Evolutionary conservation across 2,797 vertebrate genomes (phyloP).

Genomic region (Cossypha heuglini): DNA sequence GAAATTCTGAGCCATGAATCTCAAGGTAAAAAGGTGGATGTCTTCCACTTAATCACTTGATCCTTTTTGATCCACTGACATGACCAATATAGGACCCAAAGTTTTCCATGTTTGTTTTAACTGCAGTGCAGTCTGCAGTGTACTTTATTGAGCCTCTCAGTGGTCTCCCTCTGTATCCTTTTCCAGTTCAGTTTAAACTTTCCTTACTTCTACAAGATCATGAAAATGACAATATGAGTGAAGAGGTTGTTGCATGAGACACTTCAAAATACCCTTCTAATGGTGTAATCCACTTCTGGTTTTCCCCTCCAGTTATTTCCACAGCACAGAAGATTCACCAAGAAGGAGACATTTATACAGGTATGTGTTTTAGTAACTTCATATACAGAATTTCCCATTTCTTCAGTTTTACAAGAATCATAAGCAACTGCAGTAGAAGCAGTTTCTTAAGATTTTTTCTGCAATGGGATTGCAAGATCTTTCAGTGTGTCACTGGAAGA

Average conservation of each 20-base stretch:
- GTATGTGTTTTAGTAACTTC: slow-evolving; percentile 62
- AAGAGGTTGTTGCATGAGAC: background rate
- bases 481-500: background rate
- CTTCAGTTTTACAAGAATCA: fast-evolving
- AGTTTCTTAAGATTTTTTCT: background rate
- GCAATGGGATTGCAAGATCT: background rate
- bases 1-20: background rate
- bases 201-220: background rate
- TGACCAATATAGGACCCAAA: background rate
- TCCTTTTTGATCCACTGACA: background rate
- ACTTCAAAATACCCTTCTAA: background rate
- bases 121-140: fast-evolving
- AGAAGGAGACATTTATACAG: slow-evolving; percentile 92
- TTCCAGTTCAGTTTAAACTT: background rate
- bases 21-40: background rate
- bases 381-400: background rate
- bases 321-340: slow-evolving; percentile 93
- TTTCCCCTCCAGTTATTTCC: slow-evolving; percentile 85
- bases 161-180: background rate
- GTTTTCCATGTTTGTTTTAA: background rate
- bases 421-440: background rate
- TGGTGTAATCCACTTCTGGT: background rate
- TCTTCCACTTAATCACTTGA: background rate
- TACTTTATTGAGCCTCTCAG: background rate
- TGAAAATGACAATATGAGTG: background rate